These are phyloP conservation scores for Sericinus montela DNA, from an alignment of 2,888 invertebrate genomes.

Conservation along the genomic window DNA sequence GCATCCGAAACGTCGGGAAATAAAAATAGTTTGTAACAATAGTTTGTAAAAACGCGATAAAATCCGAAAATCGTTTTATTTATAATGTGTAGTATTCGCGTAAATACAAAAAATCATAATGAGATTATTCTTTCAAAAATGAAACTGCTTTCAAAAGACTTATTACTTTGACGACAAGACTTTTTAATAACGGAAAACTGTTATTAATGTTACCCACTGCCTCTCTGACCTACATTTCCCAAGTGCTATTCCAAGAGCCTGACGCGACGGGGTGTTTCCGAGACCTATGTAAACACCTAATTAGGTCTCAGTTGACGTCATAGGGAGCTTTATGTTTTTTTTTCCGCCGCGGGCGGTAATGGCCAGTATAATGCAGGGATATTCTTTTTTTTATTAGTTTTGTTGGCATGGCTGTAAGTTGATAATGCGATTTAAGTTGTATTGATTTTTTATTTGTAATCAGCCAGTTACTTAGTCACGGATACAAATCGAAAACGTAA, in stretches of 20 bases:
- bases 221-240: slow-evolving; percentile 9
- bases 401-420: too few species aligned
- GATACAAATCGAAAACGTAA: too few species aligned
- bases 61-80: too few species aligned
- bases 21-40: too few species aligned
- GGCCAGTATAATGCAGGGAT: slow-evolving; percentile 1
- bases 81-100: too few species aligned
- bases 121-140: too few species aligned
- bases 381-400: background rate
- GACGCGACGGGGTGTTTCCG: background rate
- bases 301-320: slow-evolving; percentile 13
- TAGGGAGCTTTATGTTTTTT: background rate
- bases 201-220: background rate
- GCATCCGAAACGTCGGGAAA: too few species aligned
- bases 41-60: too few species aligned
- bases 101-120: too few species aligned
- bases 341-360: slow-evolving; percentile 4
- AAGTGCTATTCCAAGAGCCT: slow-evolving; percentile 3
- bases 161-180: slow-evolving; percentile 9
- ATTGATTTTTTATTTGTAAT: slow-evolving; percentile 5
- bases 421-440: slow-evolving; percentile 8
- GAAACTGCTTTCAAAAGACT: background rate
- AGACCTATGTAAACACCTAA: slow-evolving; percentile 1
- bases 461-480: too few species aligned
- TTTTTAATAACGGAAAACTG: background rate